Percentiles rank a stretch among this genome's conserved stretches.
phyloP scores from a whole-genome alignment of 2,888 invertebrate species.

The Seira musarum region DNA sequence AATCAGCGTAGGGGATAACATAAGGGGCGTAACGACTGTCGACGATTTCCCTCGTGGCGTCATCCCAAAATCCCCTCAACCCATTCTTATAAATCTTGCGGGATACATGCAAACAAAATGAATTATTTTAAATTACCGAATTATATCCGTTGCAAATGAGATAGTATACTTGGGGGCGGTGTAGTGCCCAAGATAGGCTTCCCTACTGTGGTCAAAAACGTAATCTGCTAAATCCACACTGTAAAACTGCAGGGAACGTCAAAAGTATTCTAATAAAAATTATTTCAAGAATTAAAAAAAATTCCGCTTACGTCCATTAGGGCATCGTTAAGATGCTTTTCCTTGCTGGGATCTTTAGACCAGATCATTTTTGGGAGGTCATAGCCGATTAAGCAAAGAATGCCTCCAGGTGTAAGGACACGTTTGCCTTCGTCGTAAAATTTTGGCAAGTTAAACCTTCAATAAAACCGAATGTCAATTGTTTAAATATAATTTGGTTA shows the following conservation, averaged over 20 bases:
- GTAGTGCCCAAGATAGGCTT: conserved; percentile 70
- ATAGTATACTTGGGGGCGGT: conserved; percentile 51
- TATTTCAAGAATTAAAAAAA: too few relatives aligned
- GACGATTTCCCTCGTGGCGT: conserved; percentile 63
- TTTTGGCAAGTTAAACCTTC: conserved; percentile 71
- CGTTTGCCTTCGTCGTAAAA: conserved; percentile 72
- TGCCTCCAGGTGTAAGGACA: conserved; percentile 53
- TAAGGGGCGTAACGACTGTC: conserved; percentile 64
- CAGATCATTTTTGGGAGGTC: conserved; percentile 57
- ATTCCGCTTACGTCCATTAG: conserved; percentile 49
- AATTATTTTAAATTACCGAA: conserved; percentile 41
- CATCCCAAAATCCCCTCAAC: conserved; percentile 64
- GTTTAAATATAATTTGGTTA: not conserved
- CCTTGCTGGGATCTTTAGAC: conserved; percentile 49
- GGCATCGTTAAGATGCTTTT: conserved; percentile 43
- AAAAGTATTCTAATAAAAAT: not conserved
- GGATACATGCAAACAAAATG: not conserved
- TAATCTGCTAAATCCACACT: conserved; percentile 65
- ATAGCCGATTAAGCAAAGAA: conserved; percentile 56
- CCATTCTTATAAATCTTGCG: conserved; percentile 58
- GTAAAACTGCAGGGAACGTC: conserved; percentile 65
- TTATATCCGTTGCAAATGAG: conserved; percentile 45
- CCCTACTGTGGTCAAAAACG: conserved; percentile 69
- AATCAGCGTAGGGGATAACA: conserved; percentile 63
- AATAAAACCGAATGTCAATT: not conserved